Percentiles rank a stretch among this genome's conserved stretches.
Conservation (phyloP, 1,140 invertebrate genomes). For the Papilio xuthus region DNA sequence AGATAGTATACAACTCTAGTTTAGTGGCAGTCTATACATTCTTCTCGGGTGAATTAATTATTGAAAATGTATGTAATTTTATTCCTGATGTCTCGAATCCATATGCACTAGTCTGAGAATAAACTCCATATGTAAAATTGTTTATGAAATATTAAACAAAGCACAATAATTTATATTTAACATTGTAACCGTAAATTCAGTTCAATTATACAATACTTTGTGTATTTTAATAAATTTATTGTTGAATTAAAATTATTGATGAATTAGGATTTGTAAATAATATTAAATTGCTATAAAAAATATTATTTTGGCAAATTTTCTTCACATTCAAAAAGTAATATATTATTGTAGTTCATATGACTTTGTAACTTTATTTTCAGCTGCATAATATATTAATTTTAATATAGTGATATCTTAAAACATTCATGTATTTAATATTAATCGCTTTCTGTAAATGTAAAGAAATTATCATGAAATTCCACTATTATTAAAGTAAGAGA, state of each 20-base stretch:
- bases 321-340: too few species aligned
- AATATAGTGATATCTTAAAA: background rate
- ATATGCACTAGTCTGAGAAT: background rate
- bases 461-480: conserved; percentile 27
- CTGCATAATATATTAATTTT: conserved; percentile 3
- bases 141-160: background rate
- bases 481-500: conserved; percentile 23
- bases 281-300: too few species aligned
- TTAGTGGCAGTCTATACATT: background rate
- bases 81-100: background rate
- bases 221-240: too few species aligned
- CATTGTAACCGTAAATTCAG: too few species aligned
- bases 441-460: conserved; percentile 20
- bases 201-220: too few species aligned
- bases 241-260: too few species aligned
- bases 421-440: background rate
- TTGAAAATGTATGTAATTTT: too few species aligned
- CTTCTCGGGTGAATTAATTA: too few species aligned
- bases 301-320: too few species aligned
- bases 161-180: too few species aligned
- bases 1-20: background rate
- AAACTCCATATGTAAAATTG: background rate
- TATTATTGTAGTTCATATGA: background rate
- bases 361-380: background rate
- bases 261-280: too few species aligned